Conservation (phyloP, 2,113 vertebrate species). For the Noctilio leporinus region DNA sequence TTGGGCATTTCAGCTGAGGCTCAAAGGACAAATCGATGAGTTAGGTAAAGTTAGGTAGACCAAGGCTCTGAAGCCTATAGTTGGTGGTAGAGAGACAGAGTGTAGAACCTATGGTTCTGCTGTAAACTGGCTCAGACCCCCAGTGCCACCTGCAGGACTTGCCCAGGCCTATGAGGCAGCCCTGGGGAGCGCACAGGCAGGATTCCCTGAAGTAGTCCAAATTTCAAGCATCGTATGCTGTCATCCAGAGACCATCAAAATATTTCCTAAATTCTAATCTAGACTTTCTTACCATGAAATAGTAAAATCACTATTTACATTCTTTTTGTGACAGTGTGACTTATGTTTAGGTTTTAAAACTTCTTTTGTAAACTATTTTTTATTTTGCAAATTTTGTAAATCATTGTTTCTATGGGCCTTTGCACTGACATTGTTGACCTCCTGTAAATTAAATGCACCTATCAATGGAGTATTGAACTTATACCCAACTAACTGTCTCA, state of each 20-base stretch:
- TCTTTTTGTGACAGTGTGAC: neutral
- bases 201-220: neutral
- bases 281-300: neutral
- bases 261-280: neutral
- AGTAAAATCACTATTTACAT: neutral
- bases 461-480: neutral
- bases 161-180: too few relatives aligned
- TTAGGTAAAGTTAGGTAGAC: neutral
- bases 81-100: neutral
- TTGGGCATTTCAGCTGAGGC: neutral
- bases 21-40: neutral
- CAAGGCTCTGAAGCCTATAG: neutral
- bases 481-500: neutral
- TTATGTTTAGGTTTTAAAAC: neutral
- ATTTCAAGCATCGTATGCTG: neutral
- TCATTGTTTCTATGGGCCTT: neutral
- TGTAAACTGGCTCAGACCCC: neutral
- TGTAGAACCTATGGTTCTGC: fast-evolving
- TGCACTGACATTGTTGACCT: neutral
- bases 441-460: neutral
- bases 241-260: neutral
- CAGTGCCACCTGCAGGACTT: fast-evolving
- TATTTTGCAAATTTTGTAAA: neutral
- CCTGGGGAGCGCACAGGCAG: neutral
- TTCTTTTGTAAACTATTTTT: neutral